Evolutionary conservation across 1,140 invertebrate species (phyloP), one percentile per base, ranked within the genome.

Genomic region (Aphaenogaster ashmeadi): DNA sequence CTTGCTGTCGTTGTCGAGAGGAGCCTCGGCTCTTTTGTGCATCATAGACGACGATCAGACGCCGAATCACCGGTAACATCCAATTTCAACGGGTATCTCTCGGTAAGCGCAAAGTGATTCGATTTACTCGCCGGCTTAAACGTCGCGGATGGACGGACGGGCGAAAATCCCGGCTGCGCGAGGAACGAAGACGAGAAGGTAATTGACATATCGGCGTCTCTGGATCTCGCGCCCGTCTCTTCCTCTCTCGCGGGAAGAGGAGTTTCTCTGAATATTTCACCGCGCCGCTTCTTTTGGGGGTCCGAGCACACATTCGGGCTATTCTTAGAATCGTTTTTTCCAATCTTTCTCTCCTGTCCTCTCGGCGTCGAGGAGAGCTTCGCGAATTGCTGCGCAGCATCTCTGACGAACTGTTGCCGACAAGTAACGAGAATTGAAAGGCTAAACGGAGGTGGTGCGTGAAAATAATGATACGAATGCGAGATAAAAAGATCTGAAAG

Each of bases 151-250:
- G 47, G 36, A 41, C 21, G 56, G 21, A 78, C 13, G 13, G 33
- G n/a, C 7, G 38, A 83, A 72, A 72, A 83, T 83, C 79, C 58
- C 79, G 52, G 13, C 64, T 52, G 56, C 56, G 58, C 62, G 44
- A 36, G 47, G 47, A 81, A 69, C 78, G 78, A 80, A 44, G 47
- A 81, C 47, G 79, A 81, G 52, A 72, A 58, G 36, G 38, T 81
- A 83, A 83, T 83, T 81, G 78, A 81, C 64, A 83, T 83, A 83
- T 83, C 66, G 78, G 64, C 44, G 78, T 69, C 62, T 69, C 47
- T 54, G 15, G 36, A 81, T 81, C 78, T 81, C 47, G 47, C 60
- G 60, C 62, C 56, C 64, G 79, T 69, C 64, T 72, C 52, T 58
- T 71, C 44, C 58, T 50, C 60, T 79, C 52, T 54, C 64, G 47